Conservation (phyloP, 2,888 invertebrate genomes). For the Helleia helle region DNA sequence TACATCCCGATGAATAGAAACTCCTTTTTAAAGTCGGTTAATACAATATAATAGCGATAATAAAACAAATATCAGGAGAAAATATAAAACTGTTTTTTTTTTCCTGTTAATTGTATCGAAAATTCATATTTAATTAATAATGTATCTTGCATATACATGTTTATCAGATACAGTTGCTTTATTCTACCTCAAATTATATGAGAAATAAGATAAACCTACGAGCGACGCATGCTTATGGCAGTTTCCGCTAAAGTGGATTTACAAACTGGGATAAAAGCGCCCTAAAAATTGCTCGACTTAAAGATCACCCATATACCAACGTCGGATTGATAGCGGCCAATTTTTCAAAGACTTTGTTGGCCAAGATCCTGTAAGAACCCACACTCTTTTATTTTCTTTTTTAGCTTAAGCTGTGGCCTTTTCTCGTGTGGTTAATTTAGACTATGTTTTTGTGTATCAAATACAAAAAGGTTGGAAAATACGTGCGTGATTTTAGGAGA, state of each 20-base stretch:
- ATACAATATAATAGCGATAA: no score
- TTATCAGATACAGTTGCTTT: no score
- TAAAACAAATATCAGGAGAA: no score
- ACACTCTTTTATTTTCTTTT: slow-evolving; percentile 9
- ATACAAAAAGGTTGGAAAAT: no score
- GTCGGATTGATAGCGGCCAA: slow-evolving; percentile 11
- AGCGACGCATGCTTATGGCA: slow-evolving; percentile 7
- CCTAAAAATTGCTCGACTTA: slow-evolving; percentile 9
- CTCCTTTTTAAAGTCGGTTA: no score
- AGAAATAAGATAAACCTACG: not conserved
- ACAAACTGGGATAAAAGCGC: slow-evolving; percentile 7
- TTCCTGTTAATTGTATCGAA: no score
- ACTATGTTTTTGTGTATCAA: no score
- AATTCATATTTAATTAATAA: no score
- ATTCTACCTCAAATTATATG: slow-evolving; percentile 2
- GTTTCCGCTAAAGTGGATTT: slow-evolving; percentile 11
- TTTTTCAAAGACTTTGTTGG: slow-evolving; percentile 13
- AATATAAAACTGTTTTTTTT: no score
- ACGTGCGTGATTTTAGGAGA: no score
- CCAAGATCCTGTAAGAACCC: slow-evolving; percentile 9
- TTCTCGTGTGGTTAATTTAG: not conserved
- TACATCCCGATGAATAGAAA: no score
- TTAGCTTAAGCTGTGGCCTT: slow-evolving; percentile 4
- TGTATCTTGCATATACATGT: no score
- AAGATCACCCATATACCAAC: slow-evolving; percentile 13